Conservation (phyloP, 2,888 invertebrate genomes). For the Bombyx huttoni region DNA sequence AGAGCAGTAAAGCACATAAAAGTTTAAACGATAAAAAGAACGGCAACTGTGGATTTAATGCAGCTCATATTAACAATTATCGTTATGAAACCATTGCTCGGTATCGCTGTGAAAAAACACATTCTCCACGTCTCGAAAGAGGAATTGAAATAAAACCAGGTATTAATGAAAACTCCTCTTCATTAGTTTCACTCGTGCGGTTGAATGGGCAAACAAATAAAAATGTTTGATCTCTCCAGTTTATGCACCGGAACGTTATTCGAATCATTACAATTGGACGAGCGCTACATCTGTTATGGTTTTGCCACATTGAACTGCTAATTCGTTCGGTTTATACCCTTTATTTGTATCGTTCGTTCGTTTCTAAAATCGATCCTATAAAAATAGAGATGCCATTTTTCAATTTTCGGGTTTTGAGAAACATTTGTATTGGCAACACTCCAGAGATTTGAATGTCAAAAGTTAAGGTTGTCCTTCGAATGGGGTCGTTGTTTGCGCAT, state of each 20-base stretch:
- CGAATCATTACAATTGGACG: conserved; percentile 48
- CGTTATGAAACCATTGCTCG: conserved; percentile 29
- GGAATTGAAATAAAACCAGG: conserved; percentile 45
- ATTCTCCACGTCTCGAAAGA: conserved; percentile 27
- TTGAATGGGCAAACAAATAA: conserved; percentile 64
- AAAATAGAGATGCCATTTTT: not conserved
- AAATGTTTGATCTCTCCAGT: conserved; percentile 63
- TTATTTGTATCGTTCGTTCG: not conserved
- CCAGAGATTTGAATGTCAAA: too few species aligned
- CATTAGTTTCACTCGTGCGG: conserved; percentile 64
- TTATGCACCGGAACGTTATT: conserved; percentile 54
- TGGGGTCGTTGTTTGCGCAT: too few species aligned
- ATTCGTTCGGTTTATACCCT: conserved; percentile 8
- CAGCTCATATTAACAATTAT: conserved; percentile 44
- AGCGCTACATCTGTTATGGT: conserved; percentile 27
- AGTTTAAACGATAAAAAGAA: conserved; percentile 16
- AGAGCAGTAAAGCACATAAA: not conserved
- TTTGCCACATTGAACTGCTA: conserved; percentile 17
- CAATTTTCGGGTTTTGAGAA: too few species aligned
- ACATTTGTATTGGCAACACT: too few species aligned
- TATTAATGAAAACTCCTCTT: conserved; percentile 65
- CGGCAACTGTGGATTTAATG: conserved; percentile 37
- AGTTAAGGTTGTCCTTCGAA: too few species aligned
- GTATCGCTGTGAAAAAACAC: conserved; percentile 29
- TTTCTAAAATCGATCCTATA: not conserved